phyloP scores from a whole-genome alignment of 2,888 invertebrate genomes.

The Ctena decussata region DNA sequence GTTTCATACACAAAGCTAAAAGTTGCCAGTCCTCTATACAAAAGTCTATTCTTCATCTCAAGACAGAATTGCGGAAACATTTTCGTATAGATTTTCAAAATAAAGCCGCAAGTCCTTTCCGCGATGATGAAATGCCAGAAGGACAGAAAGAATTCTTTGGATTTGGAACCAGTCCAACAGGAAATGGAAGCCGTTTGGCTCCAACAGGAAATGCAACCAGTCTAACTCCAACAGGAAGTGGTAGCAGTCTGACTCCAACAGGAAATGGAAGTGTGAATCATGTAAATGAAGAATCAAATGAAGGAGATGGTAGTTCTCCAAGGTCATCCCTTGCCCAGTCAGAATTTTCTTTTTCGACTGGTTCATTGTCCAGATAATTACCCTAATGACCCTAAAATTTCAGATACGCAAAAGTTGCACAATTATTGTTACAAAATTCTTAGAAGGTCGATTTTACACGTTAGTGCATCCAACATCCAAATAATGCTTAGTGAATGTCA shows the following conservation, averaged over 20 bases:
- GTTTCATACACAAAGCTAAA: slow-evolving; percentile 55
- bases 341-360: slow-evolving; percentile 51
- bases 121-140: slow-evolving; percentile 21
- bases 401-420: too few relatives aligned
- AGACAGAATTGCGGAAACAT: slow-evolving; percentile 53
- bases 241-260: slow-evolving; percentile 46
- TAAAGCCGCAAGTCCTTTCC: slow-evolving; percentile 45
- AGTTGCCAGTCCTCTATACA: slow-evolving; percentile 52
- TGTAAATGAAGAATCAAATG: slow-evolving; percentile 34
- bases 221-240: slow-evolving; percentile 17
- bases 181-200: neutral
- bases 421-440: too few relatives aligned
- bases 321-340: slow-evolving; percentile 55
- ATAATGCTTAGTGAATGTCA: too few relatives aligned
- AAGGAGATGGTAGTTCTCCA: slow-evolving; percentile 42
- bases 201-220: slow-evolving; percentile 27
- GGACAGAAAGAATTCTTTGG: neutral
- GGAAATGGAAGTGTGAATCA: slow-evolving; percentile 21
- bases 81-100: slow-evolving; percentile 55
- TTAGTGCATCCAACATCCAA: too few relatives aligned
- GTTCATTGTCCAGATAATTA: slow-evolving; percentile 52
- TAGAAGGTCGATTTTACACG: too few relatives aligned
- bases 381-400: too few relatives aligned
- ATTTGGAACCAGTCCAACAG: neutral
- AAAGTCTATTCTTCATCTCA: slow-evolving; percentile 58